Base-by-base conservation (phyloP, 2,888 invertebrate genomes). In the Rhaphigaster nebulosa region DNA sequence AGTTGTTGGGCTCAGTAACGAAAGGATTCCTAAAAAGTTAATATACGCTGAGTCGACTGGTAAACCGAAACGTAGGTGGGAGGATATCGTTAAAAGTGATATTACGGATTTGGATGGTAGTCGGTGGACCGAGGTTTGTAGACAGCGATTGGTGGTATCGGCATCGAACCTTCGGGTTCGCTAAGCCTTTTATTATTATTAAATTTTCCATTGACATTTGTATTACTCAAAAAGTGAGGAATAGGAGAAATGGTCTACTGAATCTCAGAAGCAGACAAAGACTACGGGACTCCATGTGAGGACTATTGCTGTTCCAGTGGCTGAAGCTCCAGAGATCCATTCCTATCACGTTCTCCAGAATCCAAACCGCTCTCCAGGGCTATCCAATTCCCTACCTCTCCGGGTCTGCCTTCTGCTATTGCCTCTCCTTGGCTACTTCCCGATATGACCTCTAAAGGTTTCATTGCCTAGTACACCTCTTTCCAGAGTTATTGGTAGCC, bases 381-480 rank as follows among this genome's bases (percentile, higher is more conserved):
- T 84, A 84, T 84, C 84, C 84, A 84, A 84, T 84, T 84, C 45
- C 84, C 84, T n/a, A 45, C 45, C 84, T 45, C 84, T 45, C 13
- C 84, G 23, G 26, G 38, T 4, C n/a, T 80, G 23, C 41, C 80
- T 38, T 80, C 26, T 23, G 18, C 45, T 45, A 80, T 80, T 84
- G 45, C 84, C 84, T 45, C 41, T 10, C 15, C 84, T 84, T n/a
- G 84, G 45, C 84, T n/a, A 84, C 84, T 84, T n/a, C 38, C 38
- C 10, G 70, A 38, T 34, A 34, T 29, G 10, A 34, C 29, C n/a
- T 18, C 34, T 15, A 34, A 23, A 20, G 38, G 34, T 76, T 76
- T 76, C 34, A 76, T 38, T 76, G 20, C 70, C 34, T 38, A 2
- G 70, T 76, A 76, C 70, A 76, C 34, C 34, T 76, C 70, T 20